phyloP scores from a whole-genome alignment of 2,888 invertebrate genomes.

The Dolichopus griseipennis region DNA sequence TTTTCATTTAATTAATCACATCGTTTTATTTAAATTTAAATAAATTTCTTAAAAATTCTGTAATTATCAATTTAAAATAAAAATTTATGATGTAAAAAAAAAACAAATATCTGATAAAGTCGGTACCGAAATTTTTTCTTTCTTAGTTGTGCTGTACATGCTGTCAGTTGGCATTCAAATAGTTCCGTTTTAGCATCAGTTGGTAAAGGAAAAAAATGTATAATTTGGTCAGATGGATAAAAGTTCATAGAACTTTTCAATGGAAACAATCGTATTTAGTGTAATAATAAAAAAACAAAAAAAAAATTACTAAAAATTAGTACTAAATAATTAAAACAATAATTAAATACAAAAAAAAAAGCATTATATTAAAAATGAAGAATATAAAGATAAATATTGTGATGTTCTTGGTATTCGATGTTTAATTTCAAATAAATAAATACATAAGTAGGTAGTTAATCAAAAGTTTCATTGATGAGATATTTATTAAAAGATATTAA shows the following conservation, averaged over 20 bases:
- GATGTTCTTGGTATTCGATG: not conserved
- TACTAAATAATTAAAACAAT: no score
- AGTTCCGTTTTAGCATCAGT: slow-evolving; percentile 72
- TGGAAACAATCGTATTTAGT: no score
- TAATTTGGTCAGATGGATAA: slow-evolving; percentile 67
- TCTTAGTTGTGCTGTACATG: slow-evolving; percentile 71
- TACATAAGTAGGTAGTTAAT: not conserved
- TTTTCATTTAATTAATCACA: slow-evolving; percentile 20
- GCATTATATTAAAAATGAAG: not conserved
- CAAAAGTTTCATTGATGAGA: not conserved
- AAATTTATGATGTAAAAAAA: not conserved
- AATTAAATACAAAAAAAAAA: no score
- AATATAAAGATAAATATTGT: not conserved
- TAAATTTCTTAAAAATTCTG: slow-evolving; percentile 24
- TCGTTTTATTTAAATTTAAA: no score
- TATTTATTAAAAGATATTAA: not conserved
- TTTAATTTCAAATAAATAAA: not conserved
- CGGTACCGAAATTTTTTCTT: slow-evolving; percentile 32
- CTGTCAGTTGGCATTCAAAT: slow-evolving; percentile 82
- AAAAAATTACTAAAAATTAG: not conserved
- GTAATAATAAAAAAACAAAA: not conserved
- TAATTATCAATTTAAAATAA: slow-evolving; percentile 18
- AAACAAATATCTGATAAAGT: slow-evolving; percentile 3
- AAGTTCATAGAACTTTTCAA: not conserved
- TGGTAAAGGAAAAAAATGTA: slow-evolving; percentile 70